A percentile compares a stretch with the other conserved stretches of the same genome.
Evolutionary conservation across 2,888 invertebrate genomes (phyloP).

Genomic region (Tachina grossa): DNA sequence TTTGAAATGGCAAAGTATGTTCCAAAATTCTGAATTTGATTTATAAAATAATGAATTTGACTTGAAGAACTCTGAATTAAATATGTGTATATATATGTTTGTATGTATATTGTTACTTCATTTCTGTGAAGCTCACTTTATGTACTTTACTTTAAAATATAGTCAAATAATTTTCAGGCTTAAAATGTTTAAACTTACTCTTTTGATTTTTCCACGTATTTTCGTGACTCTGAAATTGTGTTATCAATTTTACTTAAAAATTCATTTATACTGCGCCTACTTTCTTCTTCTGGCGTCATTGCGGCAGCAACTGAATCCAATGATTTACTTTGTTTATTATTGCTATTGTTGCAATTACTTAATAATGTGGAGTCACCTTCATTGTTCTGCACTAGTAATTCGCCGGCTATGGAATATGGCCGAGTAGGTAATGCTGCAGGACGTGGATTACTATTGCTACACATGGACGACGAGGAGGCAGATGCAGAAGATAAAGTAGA

Average conservation of each 20-base stretch:
- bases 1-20: too few relatives aligned
- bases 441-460: slow-evolving; percentile 73
- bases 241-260: slow-evolving; percentile 93
- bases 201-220: slow-evolving; percentile 92
- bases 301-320: slow-evolving; percentile 84
- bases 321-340: slow-evolving; percentile 81
- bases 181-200: slow-evolving; percentile 86
- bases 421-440: slow-evolving; percentile 83
- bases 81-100: too few relatives aligned
- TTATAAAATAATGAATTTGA: too few relatives aligned
- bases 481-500: slow-evolving; percentile 61
- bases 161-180: neutral
- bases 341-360: slow-evolving; percentile 73
- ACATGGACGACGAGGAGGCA: slow-evolving; percentile 65
- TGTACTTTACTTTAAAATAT: too few relatives aligned
- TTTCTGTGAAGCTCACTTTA: too few relatives aligned
- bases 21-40: too few relatives aligned
- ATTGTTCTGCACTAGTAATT: slow-evolving; percentile 76
- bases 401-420: slow-evolving; percentile 85
- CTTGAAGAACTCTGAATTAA: too few relatives aligned
- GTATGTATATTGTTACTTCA: too few relatives aligned
- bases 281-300: slow-evolving; percentile 88
- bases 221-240: slow-evolving; percentile 92
- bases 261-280: slow-evolving; percentile 89
- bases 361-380: slow-evolving; percentile 75